Evolutionary conservation across 2,888 invertebrate species (phyloP).

Genomic region (Catocala sponsa): DNA sequence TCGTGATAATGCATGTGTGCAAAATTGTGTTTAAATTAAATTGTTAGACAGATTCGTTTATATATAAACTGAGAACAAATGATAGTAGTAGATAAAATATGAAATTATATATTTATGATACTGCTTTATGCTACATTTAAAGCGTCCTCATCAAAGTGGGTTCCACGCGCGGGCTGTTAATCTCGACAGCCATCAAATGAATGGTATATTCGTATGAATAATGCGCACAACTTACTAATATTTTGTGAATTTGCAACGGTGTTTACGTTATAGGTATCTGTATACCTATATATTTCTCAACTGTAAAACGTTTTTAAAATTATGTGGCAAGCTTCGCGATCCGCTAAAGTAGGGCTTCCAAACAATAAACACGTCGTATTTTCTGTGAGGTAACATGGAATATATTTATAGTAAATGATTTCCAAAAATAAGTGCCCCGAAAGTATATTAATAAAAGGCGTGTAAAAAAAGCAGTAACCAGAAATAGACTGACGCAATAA

Average conservation of each 20-base stretch:
- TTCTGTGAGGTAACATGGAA: constrained; percentile 19
- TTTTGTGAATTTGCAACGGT: neutral
- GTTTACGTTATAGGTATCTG: constrained; percentile 1
- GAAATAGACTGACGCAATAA: constrained; percentile 66
- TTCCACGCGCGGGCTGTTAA: constrained; percentile 1
- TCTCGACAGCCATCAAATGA: constrained; percentile 4
- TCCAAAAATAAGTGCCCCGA: constrained; percentile 43
- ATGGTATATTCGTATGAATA: neutral
- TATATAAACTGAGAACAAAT: neutral
- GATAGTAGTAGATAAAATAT: constrained; percentile 2
- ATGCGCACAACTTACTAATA: neutral
- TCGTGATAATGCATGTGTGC: too few relatives aligned
- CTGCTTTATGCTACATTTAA: neutral
- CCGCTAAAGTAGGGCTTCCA: neutral
- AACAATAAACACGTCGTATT: constrained; percentile 23
- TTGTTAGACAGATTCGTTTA: too few relatives aligned
- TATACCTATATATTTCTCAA: too few relatives aligned
- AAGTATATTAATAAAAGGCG: constrained; percentile 23
- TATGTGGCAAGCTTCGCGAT: neutral
- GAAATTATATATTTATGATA: constrained; percentile 4
- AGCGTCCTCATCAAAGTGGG: constrained; percentile 2
- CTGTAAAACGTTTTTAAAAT: too few relatives aligned
- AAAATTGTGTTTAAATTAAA: too few relatives aligned
- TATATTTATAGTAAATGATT: constrained; percentile 30
- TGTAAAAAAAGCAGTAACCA: constrained; percentile 48